Percentiles rank a stretch among this genome's conserved stretches.
These are phyloP conservation scores for Dolichallabes microphthalmus DNA, from an alignment of 2,113 vertebrate species.

Conservation along the genomic window DNA sequence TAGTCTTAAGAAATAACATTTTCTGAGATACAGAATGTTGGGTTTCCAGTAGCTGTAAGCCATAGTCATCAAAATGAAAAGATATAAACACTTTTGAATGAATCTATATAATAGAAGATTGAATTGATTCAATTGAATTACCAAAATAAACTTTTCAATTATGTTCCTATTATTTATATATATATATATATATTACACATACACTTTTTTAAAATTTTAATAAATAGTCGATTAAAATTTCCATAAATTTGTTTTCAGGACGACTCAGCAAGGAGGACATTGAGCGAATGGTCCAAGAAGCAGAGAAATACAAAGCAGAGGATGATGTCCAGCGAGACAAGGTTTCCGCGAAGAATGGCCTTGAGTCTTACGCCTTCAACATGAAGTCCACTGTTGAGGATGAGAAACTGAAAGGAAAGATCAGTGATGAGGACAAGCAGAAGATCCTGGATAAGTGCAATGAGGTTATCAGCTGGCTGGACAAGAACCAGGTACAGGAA, in stretches of 20 bases:
- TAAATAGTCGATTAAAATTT: background rate
- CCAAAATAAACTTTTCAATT: too few species aligned
- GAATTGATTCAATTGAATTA: too few species aligned
- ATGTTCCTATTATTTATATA: background rate
- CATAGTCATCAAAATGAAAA: too few species aligned
- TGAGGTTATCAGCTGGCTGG: constrained; percentile 86
- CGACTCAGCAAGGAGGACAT: constrained; percentile 91
- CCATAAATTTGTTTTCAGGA: constrained; percentile 62
- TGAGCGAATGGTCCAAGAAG: constrained; percentile 88
- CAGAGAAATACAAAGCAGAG: constrained; percentile 85
- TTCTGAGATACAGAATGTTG: too few species aligned
- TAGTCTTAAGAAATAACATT: too few species aligned
- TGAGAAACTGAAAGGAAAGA: constrained; percentile 86
- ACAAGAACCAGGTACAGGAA: constrained; percentile 80
- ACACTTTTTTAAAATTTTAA: background rate
- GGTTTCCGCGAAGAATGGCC: constrained; percentile 81
- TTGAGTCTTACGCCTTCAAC: constrained; percentile 86
- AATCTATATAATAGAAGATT: too few species aligned
- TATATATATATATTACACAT: too few species aligned
- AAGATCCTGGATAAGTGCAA: constrained; percentile 86
- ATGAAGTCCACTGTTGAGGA: constrained; percentile 90
- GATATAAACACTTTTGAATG: too few species aligned
- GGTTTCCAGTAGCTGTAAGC: too few species aligned
- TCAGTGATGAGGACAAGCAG: constrained; percentile 84
- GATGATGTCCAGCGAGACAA: constrained; percentile 87